Conservation (phyloP, 1,140 invertebrate species). For the Saccostrea glomerata region DNA sequence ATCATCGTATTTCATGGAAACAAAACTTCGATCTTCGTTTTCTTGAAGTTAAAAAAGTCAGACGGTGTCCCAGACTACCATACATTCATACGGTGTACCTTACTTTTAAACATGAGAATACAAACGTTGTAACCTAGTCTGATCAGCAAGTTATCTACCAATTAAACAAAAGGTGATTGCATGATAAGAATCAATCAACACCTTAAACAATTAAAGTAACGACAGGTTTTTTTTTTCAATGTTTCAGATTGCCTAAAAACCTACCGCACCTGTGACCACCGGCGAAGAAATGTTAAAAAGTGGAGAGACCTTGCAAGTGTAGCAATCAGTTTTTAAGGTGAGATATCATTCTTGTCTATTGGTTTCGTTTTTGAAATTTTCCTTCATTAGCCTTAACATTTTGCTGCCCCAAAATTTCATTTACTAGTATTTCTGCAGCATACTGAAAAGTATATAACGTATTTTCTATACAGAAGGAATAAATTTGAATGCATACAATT, state of each 20-base stretch:
- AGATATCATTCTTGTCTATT: not conserved
- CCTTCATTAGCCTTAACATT: not conserved
- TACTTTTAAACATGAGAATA: too few relatives aligned
- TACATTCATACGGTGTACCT: too few relatives aligned
- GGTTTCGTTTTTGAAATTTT: not conserved
- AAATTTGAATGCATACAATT: too few relatives aligned
- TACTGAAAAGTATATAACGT: too few relatives aligned
- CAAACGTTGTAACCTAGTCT: not conserved
- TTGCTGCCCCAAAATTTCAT: not conserved
- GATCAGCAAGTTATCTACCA: not conserved
- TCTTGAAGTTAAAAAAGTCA: too few relatives aligned
- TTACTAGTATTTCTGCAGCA: not conserved
- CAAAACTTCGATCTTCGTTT: too few relatives aligned
- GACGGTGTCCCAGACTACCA: too few relatives aligned
- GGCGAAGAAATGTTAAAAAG: not conserved
- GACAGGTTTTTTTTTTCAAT: not conserved
- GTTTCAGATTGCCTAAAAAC: not conserved
- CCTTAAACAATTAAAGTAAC: conserved; percentile 4
- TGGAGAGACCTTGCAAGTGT: not conserved
- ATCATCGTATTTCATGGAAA: too few relatives aligned
- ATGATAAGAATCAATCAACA: conserved; percentile 12
- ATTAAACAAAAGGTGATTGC: conserved; percentile 3
- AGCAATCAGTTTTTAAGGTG: not conserved
- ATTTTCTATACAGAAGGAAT: too few relatives aligned
- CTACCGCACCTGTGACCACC: conserved; percentile 8